Evolutionary conservation across 2,888 invertebrate species (phyloP), one percentile per base, ranked within the genome.

Genomic region (Lampropteryx suffumata): DNA sequence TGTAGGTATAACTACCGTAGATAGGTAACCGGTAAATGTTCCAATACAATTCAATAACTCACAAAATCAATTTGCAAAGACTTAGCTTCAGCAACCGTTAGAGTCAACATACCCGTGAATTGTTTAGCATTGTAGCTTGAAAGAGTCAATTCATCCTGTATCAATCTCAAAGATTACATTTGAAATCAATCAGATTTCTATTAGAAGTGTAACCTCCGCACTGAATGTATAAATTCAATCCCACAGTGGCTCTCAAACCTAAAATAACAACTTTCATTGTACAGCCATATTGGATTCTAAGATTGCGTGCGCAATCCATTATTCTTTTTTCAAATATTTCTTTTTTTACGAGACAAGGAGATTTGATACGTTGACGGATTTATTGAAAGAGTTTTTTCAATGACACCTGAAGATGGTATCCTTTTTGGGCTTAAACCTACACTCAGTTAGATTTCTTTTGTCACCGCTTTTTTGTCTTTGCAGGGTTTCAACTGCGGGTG

Each of bases 371-470:
- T 78, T 80, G 85, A 84, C 84, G 81, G 78, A 81, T 82, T 71
- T 73, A 67, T 65, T 84, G 76, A 80, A 79, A 82, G 72, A 73
- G 12, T 79, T 76, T 76, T 79, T 54, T 54, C 73, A 65, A 62
- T 86, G 86, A 88, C 89, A 89, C 89, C 89, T 87, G 89, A 89
- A 84, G 76, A 73, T 73, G 62, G 63, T 68, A 78, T 80, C 80
- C 79, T 69, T 82, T 81, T 78, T 64, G 60, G 60, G 59, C 54
- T 67, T 75, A 67, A 71, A 71, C 67, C 70, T 74, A 56, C 78
- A 82, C 84, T 84, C 81, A 79, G 79, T 84, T 80, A 75, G 70
- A 68, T 68, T 65, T 69, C 67, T 71, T 80, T 82, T 82, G 79
- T 72, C 60, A 44, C 32, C 52, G 53, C n/a, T 14, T 52, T 52